Evolutionary conservation across 1,140 invertebrate species (phyloP), one percentile per base, ranked within the genome.

Genomic region (Caenorhabditis latens): DNA sequence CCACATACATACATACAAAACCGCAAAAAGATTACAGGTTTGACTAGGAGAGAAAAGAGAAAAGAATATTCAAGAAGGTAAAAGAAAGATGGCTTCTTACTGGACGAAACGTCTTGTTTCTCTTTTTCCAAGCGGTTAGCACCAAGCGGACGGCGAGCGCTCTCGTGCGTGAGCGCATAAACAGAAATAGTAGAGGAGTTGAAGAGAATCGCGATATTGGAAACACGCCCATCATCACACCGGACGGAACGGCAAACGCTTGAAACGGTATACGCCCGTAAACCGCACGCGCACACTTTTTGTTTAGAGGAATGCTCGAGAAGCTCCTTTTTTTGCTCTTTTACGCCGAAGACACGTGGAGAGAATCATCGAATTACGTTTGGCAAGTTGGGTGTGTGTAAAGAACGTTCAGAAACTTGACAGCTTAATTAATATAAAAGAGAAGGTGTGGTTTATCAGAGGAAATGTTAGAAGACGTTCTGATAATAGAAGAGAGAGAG

Each of bases 191-290:
- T 24, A 7, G 7, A 24, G 9, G 46, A 50, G 71, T 21, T n/a
- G 43, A 24, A 21, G 71, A 79, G 71, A 50, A 46, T 13, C 71
- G 32, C 53, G 71, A 53, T 16, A n/a, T 6, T 16, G 8, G 11
- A n/a, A 24, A 32, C 16, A 46, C 21, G 40, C 46, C 9, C 11
- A 9, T 32, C 32, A 32, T 32, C n/a, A 13, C 6, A 16, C 71
- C 71, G 71, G 43, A 79, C 46, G 71, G 71, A 79, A 79, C 71
- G 71, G 71, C 71, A 63, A 21, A 79, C 53, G 71, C 71, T 79
- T 79, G 71, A 79, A 79, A 79, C 71, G 65, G 65, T 71, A 71
- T 71, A 71, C 65, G 61, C 61, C 16, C 65, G 46, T 79, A 79
- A 79, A 79, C 71, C 71, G 71, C 71, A 79, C n/a, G 46, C 71